Conservation (phyloP, 1,140 invertebrate species). For the Yoshiicerus persimilis region DNA sequence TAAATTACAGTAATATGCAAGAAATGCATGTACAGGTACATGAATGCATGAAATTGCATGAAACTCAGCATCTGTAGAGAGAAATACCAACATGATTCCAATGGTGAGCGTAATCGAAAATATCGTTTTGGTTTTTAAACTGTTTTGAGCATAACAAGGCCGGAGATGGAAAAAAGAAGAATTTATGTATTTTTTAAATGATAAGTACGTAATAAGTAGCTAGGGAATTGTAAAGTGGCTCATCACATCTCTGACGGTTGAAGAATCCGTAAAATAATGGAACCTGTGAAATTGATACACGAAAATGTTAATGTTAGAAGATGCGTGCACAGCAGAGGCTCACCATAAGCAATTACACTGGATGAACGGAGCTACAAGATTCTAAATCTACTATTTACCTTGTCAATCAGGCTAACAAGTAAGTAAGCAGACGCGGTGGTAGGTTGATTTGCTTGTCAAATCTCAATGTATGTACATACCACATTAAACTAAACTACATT, state of each 20-base stretch:
- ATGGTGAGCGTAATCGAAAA: no score
- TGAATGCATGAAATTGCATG: no score
- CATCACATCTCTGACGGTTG: neutral
- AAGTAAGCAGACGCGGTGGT: slow-evolving; percentile 6
- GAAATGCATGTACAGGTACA: no score
- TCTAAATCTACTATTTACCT: slow-evolving; percentile 1
- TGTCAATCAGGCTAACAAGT: slow-evolving; percentile 2
- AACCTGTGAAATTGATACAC: neutral
- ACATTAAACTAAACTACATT: neutral
- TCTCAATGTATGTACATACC: neutral
- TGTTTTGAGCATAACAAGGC: neutral
- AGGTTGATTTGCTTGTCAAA: slow-evolving; percentile 20
- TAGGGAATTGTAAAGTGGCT: neutral
- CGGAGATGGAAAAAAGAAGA: neutral
- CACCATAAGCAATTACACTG: neutral
- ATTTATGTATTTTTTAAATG: neutral
- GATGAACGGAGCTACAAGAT: neutral
- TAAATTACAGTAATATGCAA: neutral
- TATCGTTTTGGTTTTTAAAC: no score
- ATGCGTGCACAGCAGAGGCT: neutral
- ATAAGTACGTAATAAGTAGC: neutral
- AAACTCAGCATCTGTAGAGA: no score
- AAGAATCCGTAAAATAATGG: neutral
- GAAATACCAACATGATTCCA: no score
- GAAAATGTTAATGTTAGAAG: neutral